Percentiles rank a stretch among this genome's conserved stretches.
Evolutionary conservation across 2,113 vertebrate species (phyloP).

Genomic region (Australoheros scitulus): DNA sequence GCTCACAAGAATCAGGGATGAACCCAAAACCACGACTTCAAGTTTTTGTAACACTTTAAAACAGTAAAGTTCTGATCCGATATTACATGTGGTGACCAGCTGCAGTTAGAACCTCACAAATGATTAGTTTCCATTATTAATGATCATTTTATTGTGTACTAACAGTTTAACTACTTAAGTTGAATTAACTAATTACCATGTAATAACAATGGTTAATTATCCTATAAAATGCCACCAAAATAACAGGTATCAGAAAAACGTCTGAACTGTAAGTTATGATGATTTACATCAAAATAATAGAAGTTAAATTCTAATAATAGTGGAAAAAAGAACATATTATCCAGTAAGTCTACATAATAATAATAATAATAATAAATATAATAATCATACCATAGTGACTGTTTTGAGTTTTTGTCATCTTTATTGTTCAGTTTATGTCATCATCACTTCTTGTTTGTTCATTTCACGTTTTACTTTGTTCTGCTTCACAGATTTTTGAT

Average conservation of each 20-base stretch:
- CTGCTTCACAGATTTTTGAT: accelerated
- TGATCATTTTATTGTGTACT: too few species aligned
- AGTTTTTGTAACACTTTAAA: neutral
- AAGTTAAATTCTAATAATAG: neutral
- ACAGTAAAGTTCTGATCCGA: neutral
- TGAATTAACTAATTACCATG: neutral
- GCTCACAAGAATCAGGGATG: neutral
- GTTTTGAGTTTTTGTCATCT: accelerated
- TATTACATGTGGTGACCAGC: too few species aligned
- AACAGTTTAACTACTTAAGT: too few species aligned
- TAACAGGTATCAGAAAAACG: neutral
- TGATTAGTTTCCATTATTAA: too few species aligned
- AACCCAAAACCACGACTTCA: neutral
- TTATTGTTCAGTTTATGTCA: neutral
- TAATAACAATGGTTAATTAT: accelerated
- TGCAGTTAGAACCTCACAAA: too few species aligned
- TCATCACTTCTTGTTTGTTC: neutral
- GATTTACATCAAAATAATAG: neutral
- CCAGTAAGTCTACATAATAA: neutral
- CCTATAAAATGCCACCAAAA: neutral
- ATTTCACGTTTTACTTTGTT: neutral
- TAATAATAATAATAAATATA: neutral
- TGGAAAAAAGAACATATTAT: neutral
- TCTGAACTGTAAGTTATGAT: neutral
- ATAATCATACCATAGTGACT: accelerated